Percentiles rank a stretch among this genome's conserved stretches.
phyloP scores from a whole-genome alignment of 2,888 invertebrate species.

The Thelaira solivaga region DNA sequence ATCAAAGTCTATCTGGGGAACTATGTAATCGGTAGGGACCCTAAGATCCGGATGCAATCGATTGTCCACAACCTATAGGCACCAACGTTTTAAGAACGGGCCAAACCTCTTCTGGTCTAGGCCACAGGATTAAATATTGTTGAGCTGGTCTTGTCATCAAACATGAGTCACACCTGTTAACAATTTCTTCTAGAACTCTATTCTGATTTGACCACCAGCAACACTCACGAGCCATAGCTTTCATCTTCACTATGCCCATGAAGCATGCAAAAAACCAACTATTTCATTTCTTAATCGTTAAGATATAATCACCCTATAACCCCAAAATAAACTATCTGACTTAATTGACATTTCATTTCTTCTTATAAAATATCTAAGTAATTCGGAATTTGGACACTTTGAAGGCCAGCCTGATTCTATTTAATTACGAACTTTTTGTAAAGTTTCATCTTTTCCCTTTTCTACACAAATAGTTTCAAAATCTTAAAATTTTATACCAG shows the following conservation, averaged over 20 bases:
- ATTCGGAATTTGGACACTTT: neutral
- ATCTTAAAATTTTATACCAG: neutral
- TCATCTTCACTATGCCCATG: slow-evolving; percentile 61
- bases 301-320: too few species aligned
- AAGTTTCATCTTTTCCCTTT: neutral
- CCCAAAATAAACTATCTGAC: slow-evolving; percentile 8
- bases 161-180: slow-evolving; percentile 53
- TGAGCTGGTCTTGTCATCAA: neutral
- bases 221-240: too few species aligned
- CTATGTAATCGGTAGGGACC: too few species aligned
- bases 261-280: slow-evolving; percentile 54
- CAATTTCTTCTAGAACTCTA: slow-evolving; percentile 63
- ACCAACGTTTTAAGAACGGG: slow-evolving; percentile 36
- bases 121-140: slow-evolving; percentile 22
- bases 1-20: too few species aligned
- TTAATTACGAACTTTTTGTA: slow-evolving; percentile 2
- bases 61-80: slow-evolving; percentile 54
- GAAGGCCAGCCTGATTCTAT: neutral
- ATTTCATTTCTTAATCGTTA: slow-evolving; percentile 50
- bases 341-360: slow-evolving; percentile 36
- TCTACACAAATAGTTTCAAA: neutral
- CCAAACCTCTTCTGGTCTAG: slow-evolving; percentile 28
- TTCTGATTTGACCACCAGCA: too few species aligned
- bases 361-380: slow-evolving; percentile 35
- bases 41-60: too few species aligned